Base-by-base conservation (phyloP, 2,113 vertebrate genomes). In the Cebidichthys violaceus region DNA sequence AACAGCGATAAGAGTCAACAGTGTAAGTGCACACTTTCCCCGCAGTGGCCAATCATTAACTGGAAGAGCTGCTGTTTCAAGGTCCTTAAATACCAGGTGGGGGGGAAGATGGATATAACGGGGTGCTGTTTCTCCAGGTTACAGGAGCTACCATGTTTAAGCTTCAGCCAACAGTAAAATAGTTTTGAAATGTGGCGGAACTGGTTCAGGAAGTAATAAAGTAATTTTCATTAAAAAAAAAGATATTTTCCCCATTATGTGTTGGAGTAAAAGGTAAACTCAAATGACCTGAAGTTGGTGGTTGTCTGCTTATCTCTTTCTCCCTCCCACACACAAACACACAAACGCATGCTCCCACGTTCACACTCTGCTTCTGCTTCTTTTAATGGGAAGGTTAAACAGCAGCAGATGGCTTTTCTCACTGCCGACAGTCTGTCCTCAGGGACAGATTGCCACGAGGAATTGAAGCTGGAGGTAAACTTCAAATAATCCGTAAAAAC, bases 1-100 rank as follows among this genome's bases (percentile, higher is more conserved):
- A 86, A 67, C 60, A 76, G 91, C 52, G 94, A 95, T 95, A 95
- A 95, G 93, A 93, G 89, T 92, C 89, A 92, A 90, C 92, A 88
- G 86, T 90, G 85, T 91, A 87, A 92, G 91, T 86, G 89, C 89
- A 92, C 90, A 88, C 90, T 93, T 91, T 92, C 91, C 90, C 88
- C 85, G 59, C 79, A 88, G 66, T 90, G 91, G 91, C 87, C 85
- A 95, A 95, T 94, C 87, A 95, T 95, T 95, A 94, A 95, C 93
- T 83, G 82, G 68, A 73, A 86, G 65, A 83, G 86, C 81, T 90
- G 90, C 85, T 77, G 66, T 93, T 91, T 89, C 85, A 93, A 92
- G 89, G 88, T 90, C 90, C 90, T 93, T 92, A 92, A 94, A 94
- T 86, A 80, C 67, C 79, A 91, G 88, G 79, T 92, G 82, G 76